Evolutionary conservation across 2,888 invertebrate species (phyloP), one percentile per base, ranked within the genome.

Genomic region (Xestoiulus laeticollis): DNA sequence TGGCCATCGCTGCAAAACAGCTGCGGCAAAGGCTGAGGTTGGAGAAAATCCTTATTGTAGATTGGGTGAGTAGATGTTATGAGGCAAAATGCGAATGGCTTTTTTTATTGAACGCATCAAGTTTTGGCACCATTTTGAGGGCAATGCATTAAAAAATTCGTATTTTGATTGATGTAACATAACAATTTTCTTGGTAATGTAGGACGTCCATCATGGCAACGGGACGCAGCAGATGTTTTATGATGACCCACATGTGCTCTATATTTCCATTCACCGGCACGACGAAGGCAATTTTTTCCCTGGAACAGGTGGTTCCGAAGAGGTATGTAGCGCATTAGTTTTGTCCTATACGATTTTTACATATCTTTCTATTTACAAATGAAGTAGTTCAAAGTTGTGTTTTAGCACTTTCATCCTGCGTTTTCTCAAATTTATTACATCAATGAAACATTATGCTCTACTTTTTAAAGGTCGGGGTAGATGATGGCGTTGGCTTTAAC

Each of bases 251-350:
- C 94, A 96, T 91, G 96, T 99, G 90, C 94, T 99, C 90, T 99
- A 99, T 93, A 94, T 99, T 91, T 98, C 98, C 90, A 95, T 99
- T 92, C 99, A 99, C 94, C 96, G 99, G 90, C 99, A 99, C 94
- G 99, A 99, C 94, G 98, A 98, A 92, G 99, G 99, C 48, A 99
- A 99, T 93, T 99, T 99, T 93, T 99, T 99, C 94, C 99, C 99
- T n/a, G 99, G 99, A 89, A 99, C 99, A 2, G 99, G 99, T 88
- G 97, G 97, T 85, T 96, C 97, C 82, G 95, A 95, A 87, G 99
- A 98, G 93, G 94, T 94, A 90, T n/a, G 68, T 43, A 26, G 5
- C n/a, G n/a, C 38, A n/a, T n/a, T n/a, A 19, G 10, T 48, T 38
- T 44, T 2, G 26, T 30, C n/a, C n/a, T n/a, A n/a, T n/a, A n/a